These are phyloP conservation scores for Nerophis ophidion DNA, from an alignment of 2,113 vertebrate species.

Conservation along the genomic window DNA sequence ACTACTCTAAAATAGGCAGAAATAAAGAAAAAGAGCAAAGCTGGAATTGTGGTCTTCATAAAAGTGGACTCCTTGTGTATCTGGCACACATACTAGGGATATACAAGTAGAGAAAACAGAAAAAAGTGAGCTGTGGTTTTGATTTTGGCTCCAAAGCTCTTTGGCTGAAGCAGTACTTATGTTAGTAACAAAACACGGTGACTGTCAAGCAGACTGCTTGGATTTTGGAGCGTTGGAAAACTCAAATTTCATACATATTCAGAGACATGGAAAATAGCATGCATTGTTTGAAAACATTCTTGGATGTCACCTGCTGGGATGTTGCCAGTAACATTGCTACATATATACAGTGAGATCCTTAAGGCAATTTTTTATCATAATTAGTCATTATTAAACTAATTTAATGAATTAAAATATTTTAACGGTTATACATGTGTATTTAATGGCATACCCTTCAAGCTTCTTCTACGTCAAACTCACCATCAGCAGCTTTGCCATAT, in stretches of 20 bases:
- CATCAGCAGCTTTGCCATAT: too few relatives aligned
- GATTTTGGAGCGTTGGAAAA: not conserved
- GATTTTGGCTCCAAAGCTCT: constrained; percentile 2
- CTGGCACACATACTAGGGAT: not conserved
- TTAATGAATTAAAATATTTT: too few relatives aligned
- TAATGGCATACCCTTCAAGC: too few relatives aligned
- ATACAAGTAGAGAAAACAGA: not conserved
- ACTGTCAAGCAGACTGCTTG: constrained; percentile 1
- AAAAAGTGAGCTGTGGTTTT: constrained; percentile 1
- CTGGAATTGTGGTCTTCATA: not conserved
- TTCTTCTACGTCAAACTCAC: too few relatives aligned
- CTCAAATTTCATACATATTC: not conserved
- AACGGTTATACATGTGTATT: too few relatives aligned
- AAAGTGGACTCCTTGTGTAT: not conserved
- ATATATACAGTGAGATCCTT: too few relatives aligned
- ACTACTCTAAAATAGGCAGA: not conserved
- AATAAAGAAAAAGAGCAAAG: not conserved
- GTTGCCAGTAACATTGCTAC: too few relatives aligned
- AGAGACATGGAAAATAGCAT: not conserved
- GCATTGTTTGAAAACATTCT: not conserved
- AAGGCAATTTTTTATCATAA: too few relatives aligned
- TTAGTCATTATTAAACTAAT: too few relatives aligned
- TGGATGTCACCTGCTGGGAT: not conserved
- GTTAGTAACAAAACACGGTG: not conserved
- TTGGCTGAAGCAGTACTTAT: not conserved